phyloP scores from a whole-genome alignment of 1,140 invertebrate genomes.

The Paramacrobiotus metropolitanus region DNA sequence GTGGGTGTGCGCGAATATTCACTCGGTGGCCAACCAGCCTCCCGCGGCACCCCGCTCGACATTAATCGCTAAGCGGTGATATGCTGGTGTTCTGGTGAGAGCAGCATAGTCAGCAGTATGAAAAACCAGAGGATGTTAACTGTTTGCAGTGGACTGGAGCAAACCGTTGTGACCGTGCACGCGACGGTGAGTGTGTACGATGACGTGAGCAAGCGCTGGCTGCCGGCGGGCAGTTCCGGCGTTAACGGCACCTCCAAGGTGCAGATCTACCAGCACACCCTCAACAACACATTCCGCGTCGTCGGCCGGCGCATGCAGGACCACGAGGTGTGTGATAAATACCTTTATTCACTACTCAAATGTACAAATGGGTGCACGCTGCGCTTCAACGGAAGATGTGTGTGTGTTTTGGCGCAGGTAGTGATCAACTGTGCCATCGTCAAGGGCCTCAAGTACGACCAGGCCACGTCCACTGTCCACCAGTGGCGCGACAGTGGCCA shows the following conservation, averaged over 20 bases:
- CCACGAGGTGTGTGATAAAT: slow-evolving; percentile 47
- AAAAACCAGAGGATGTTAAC: too few species aligned
- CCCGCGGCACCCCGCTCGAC: too few species aligned
- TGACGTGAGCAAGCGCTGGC: slow-evolving; percentile 79
- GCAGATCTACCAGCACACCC: slow-evolving; percentile 82
- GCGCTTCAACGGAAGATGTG: slow-evolving; percentile 9
- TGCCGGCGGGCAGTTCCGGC: slow-evolving; percentile 59
- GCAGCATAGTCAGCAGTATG: too few species aligned
- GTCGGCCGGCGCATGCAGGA: slow-evolving; percentile 90
- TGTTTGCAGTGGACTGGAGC: not conserved
- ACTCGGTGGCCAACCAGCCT: too few species aligned
- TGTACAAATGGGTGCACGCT: too few species aligned
- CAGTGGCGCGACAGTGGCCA: slow-evolving; percentile 81
- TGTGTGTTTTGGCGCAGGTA: slow-evolving; percentile 40
- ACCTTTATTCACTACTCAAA: not conserved
- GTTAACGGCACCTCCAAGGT: slow-evolving; percentile 74
- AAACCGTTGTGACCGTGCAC: not conserved
- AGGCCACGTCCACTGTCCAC: slow-evolving; percentile 88
- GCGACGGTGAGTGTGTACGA: slow-evolving; percentile 83
- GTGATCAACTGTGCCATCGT: slow-evolving; percentile 93
- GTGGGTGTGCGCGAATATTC: too few species aligned
- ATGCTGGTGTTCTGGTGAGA: too few species aligned
- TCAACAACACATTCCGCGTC: slow-evolving; percentile 85
- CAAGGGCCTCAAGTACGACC: slow-evolving; percentile 89
- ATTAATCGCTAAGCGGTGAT: too few species aligned